A percentile compares a stretch with the other conserved stretches of the same genome.
These are phyloP conservation scores for Sebastes jordani DNA, from an alignment of 2,797 vertebrate genomes.

Conservation along the genomic window DNA sequence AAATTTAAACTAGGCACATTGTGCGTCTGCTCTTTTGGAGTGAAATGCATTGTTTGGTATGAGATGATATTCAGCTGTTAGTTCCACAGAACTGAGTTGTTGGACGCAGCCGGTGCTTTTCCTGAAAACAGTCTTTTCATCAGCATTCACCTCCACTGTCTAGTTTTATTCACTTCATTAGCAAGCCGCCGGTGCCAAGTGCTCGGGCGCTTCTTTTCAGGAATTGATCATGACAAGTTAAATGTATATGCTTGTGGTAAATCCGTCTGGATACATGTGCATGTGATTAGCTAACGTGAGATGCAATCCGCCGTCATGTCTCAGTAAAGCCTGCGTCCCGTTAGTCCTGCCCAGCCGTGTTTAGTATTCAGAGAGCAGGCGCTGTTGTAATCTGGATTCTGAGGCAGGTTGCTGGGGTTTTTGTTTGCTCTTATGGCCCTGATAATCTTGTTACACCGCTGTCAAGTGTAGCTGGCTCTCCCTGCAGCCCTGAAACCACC, in stretches of 20 bases:
- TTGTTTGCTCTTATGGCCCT: constrained; percentile 79
- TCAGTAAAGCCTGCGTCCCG: constrained; percentile 51
- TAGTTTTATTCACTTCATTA: constrained; percentile 75
- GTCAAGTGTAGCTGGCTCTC: constrained; percentile 79
- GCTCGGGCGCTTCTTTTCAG: constrained; percentile 59
- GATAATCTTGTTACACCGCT: constrained; percentile 82
- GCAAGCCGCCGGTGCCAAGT: constrained; percentile 62
- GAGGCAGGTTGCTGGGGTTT: constrained; percentile 74
- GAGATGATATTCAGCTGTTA: constrained; percentile 45
- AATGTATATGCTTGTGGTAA: constrained; percentile 57
- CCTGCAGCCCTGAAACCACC: constrained; percentile 69
- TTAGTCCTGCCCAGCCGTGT: constrained; percentile 57
- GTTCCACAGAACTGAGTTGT: constrained; percentile 44
- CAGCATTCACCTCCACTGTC: constrained; percentile 69
- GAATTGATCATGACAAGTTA: constrained; percentile 72
- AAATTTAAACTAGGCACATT: constrained; percentile 4
- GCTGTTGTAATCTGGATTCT: constrained; percentile 75
- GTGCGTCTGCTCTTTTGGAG: constrained; percentile 9
- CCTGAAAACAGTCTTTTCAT: constrained; percentile 60
- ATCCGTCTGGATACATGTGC: constrained; percentile 39
- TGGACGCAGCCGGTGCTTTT: constrained; percentile 41
- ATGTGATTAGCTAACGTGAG: constrained; percentile 44
- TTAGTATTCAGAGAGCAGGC: constrained; percentile 76
- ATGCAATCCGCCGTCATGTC: constrained; percentile 56
- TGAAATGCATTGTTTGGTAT: constrained; percentile 26